These are phyloP conservation scores for Apteryx mantelli DNA, from an alignment of 2,113 vertebrate species.

Conservation along the genomic window DNA sequence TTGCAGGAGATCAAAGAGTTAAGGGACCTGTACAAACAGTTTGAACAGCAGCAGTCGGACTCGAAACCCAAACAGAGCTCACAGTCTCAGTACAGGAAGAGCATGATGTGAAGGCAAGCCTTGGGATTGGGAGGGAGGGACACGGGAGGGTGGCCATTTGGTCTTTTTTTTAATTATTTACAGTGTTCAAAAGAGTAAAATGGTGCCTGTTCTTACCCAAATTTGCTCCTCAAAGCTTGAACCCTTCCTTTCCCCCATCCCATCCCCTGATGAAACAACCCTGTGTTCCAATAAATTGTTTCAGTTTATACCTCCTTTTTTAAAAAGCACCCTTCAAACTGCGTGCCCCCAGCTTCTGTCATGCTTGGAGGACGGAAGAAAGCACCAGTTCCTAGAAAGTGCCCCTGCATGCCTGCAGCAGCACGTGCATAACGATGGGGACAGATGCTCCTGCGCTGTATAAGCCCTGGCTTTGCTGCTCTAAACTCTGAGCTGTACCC, in stretches of 20 bases:
- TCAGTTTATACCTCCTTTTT: slow-evolving; percentile 11
- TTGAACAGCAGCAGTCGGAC: slow-evolving; percentile 80
- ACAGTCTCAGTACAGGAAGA: slow-evolving; percentile 81
- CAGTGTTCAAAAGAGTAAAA: slow-evolving; percentile 43
- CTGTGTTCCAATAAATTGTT: slow-evolving; percentile 2
- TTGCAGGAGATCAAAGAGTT: slow-evolving; percentile 91
- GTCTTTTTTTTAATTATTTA: slow-evolving; percentile 12
- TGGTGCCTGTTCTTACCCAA: slow-evolving; percentile 50
- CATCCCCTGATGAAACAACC: neutral
- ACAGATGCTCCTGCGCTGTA: neutral
- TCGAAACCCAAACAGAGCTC: slow-evolving; percentile 70
- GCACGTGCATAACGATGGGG: neutral
- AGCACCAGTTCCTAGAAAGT: neutral
- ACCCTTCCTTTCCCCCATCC: neutral
- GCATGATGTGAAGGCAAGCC: slow-evolving; percentile 83
- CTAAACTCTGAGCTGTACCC: neutral
- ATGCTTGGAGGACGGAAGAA: neutral
- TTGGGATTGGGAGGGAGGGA: neutral
- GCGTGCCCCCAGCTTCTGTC: neutral
- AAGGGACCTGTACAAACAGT: slow-evolving; percentile 83
- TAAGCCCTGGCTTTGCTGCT: slow-evolving; percentile 35
- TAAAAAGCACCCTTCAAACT: neutral
- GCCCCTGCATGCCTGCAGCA: neutral
- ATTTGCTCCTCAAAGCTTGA: slow-evolving; percentile 14
- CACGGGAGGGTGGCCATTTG: neutral